Evolutionary conservation across 2,113 vertebrate species (phyloP).

Genomic region (Rhabdornis inornatus): DNA sequence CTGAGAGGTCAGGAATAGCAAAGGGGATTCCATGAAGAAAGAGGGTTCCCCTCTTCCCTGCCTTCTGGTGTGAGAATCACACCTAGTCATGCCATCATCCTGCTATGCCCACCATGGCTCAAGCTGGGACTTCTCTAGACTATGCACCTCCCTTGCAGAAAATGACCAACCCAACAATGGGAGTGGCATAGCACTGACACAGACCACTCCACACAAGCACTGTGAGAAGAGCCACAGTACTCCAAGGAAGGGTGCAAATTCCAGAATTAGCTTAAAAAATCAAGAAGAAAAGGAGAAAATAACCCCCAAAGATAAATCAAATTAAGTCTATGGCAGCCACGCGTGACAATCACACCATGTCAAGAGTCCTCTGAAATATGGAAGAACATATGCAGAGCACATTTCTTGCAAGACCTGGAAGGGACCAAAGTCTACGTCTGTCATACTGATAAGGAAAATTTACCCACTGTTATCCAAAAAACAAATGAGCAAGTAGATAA

Average conservation of each 20-base stretch:
- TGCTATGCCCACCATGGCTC: background rate
- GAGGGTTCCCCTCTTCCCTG: background rate
- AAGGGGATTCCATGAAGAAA: background rate
- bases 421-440: background rate
- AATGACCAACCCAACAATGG: accelerated
- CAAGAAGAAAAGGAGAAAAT: background rate
- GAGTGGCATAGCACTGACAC: background rate
- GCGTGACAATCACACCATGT: accelerated
- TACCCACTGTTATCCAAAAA: background rate
- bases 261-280: background rate
- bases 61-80: background rate
- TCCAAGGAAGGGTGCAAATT: background rate
- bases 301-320: background rate
- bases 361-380: background rate
- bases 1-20: background rate
- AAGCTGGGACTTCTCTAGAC: background rate
- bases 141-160: background rate
- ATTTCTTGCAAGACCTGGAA: background rate
- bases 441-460: background rate
- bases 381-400: background rate
- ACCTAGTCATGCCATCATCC: background rate
- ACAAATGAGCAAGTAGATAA: background rate
- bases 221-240: background rate
- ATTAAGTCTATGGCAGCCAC: background rate
- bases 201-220: background rate